These are phyloP conservation scores for Hyperoplus immaculatus DNA, from an alignment of 2,797 vertebrate genomes.

Conservation along the genomic window DNA sequence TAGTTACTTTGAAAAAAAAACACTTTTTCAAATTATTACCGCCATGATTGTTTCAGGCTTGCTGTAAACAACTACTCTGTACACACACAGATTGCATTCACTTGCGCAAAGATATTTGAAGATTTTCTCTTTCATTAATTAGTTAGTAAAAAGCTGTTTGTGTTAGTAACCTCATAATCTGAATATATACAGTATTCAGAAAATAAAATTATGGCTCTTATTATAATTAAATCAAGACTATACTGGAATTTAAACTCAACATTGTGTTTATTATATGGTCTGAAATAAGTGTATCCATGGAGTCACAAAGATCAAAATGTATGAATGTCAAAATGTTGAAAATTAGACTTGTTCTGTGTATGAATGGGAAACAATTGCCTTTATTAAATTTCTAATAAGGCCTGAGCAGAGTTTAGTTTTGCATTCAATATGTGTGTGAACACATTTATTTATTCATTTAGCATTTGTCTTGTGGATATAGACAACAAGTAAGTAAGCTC, in stretches of 20 bases:
- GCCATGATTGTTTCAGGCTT: neutral
- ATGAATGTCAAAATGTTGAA: slow-evolving; percentile 8
- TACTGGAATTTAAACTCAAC: neutral
- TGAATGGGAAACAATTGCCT: neutral
- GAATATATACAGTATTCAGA: neutral
- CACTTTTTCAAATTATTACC: neutral
- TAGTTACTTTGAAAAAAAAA: neutral
- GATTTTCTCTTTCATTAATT: neutral
- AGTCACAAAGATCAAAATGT: slow-evolving; percentile 8
- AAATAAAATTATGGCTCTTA: neutral
- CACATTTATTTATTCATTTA: neutral
- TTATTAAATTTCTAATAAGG: neutral
- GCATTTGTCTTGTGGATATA: neutral
- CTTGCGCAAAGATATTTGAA: neutral
- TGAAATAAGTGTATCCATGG: neutral
- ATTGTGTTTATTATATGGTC: neutral
- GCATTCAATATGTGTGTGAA: neutral
- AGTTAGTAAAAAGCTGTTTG: neutral
- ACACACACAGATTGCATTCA: neutral
- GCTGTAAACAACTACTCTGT: neutral
- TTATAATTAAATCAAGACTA: neutral
- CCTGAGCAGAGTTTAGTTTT: neutral
- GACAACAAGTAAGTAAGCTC: neutral
- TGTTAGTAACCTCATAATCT: neutral
- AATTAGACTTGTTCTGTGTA: neutral